Percentiles rank a stretch among this genome's conserved stretches.
These are phyloP conservation scores for Sitophilus oryzae DNA, from an alignment of 1,140 invertebrate species.

Conservation along the genomic window DNA sequence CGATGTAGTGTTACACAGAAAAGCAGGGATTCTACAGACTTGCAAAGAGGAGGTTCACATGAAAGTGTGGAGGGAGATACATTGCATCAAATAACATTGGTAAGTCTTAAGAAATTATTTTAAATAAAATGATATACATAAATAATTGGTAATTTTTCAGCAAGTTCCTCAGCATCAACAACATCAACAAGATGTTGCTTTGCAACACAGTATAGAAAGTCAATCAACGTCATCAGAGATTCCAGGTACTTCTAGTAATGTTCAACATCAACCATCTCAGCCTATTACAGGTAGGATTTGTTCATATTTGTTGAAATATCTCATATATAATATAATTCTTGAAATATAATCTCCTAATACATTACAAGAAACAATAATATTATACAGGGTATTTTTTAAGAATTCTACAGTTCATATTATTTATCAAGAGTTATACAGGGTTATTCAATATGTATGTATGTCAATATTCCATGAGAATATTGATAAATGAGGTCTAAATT, in stretches of 20 bases:
- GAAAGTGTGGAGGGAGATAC: constrained; percentile 36
- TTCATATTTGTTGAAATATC: too few relatives aligned
- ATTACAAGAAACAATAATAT: too few relatives aligned
- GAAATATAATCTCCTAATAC: too few relatives aligned
- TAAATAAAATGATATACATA: neutral
- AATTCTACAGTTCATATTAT: too few relatives aligned
- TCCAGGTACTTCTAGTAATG: constrained; percentile 16
- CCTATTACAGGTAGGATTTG: constrained; percentile 13
- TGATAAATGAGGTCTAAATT: too few relatives aligned
- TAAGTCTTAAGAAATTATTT: constrained; percentile 15
- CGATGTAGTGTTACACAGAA: constrained; percentile 31
- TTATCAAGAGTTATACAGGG: too few relatives aligned
- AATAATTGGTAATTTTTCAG: constrained; percentile 26
- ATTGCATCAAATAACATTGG: constrained; percentile 39
- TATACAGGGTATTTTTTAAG: too few relatives aligned
- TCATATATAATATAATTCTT: too few relatives aligned
- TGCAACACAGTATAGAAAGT: constrained; percentile 9
- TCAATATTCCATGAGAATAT: too few relatives aligned
- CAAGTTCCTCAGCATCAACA: constrained; percentile 39
- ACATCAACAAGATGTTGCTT: constrained; percentile 29
- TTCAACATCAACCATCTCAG: constrained; percentile 13
- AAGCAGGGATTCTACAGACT: constrained; percentile 34
- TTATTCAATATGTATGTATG: too few relatives aligned
- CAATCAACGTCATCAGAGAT: constrained; percentile 28
- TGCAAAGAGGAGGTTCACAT: constrained; percentile 36